Conservation (phyloP, 1,140 invertebrate genomes). For the Cotesia typhae region DNA sequence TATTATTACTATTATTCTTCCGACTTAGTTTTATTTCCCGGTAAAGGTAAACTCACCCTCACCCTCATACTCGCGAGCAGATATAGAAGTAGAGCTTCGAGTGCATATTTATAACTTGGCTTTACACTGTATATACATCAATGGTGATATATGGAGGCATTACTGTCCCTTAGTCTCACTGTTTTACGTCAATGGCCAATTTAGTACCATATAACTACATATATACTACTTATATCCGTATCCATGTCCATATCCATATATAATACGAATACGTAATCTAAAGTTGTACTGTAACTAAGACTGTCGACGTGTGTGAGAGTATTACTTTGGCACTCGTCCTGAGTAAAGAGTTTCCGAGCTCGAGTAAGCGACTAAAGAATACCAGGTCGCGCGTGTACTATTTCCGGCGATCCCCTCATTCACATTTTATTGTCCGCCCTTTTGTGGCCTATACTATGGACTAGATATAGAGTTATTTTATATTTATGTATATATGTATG, state of each 20-base stretch:
- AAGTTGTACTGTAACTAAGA: no score
- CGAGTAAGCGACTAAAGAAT: constrained; percentile 9
- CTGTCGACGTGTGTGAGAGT: not conserved
- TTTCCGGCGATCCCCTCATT: constrained; percentile 16
- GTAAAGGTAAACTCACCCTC: no score
- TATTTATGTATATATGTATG: no score
- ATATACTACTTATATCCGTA: not conserved
- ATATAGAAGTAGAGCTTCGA: no score
- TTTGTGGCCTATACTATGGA: not conserved
- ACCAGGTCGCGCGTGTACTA: constrained; percentile 18
- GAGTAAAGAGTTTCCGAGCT: constrained; percentile 15
- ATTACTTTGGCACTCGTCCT: constrained; percentile 13
- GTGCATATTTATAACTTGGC: no score
- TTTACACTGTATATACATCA: no score
- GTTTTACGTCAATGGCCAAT: constrained; percentile 15
- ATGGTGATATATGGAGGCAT: not conserved
- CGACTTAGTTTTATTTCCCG: no score
- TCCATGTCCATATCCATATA: not conserved
- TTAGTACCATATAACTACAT: not conserved
- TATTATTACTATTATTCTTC: no score
- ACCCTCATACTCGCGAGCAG: no score
- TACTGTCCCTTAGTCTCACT: not conserved
- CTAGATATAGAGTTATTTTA: no score
- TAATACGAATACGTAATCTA: no score
- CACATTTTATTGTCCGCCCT: constrained; percentile 8